These are phyloP conservation scores for Busseola fusca DNA, from an alignment of 2,888 invertebrate genomes.

Conservation along the genomic window DNA sequence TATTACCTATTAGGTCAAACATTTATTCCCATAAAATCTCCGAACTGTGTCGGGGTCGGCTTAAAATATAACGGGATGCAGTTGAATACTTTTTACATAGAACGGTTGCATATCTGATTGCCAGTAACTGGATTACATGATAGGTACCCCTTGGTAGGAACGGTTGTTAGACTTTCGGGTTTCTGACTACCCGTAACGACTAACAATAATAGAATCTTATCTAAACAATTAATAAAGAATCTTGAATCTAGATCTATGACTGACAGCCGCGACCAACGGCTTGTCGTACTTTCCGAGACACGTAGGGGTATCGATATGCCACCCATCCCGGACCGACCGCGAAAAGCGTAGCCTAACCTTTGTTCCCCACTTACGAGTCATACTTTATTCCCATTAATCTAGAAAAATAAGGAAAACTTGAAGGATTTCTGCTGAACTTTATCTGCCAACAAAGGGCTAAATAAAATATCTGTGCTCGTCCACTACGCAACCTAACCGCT, in stretches of 20 bases:
- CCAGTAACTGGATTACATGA: background rate
- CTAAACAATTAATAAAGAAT: too few relatives aligned
- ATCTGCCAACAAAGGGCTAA: background rate
- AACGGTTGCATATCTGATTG: background rate
- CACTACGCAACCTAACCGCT: background rate
- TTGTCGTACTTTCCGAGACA: too few relatives aligned
- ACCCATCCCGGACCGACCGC: background rate
- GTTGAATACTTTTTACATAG: background rate
- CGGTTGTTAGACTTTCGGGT: background rate
- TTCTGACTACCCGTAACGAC: background rate
- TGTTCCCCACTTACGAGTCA: background rate
- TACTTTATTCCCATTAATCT: background rate
- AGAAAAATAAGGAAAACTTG: background rate
- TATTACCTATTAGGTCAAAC: background rate
- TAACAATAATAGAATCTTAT: background rate
- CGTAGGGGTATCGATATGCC: background rate
- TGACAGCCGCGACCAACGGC: background rate
- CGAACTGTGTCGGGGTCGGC: too few relatives aligned
- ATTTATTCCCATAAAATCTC: background rate
- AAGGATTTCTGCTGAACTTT: background rate
- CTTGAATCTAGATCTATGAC: too few relatives aligned
- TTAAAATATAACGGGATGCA: too few relatives aligned
- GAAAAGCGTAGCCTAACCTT: background rate
- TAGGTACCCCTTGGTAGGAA: background rate
- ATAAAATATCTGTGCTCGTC: background rate